Evolutionary conservation across 2,113 vertebrate species (phyloP).

Genomic region (Thomomys bottae): DNA sequence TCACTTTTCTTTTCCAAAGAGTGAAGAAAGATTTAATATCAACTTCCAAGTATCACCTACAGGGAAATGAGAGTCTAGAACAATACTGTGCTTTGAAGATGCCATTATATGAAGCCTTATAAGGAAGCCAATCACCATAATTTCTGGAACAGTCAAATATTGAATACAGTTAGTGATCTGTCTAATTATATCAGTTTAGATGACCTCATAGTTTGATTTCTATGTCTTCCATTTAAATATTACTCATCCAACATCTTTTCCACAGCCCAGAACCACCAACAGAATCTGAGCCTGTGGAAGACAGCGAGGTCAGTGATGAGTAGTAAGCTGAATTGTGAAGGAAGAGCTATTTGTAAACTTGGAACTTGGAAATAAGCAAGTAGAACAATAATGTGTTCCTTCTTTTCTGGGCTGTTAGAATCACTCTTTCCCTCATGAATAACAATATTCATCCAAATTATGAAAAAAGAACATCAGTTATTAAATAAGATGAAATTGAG

Average conservation of each 20-base stretch:
- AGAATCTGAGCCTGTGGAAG: neutral
- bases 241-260: neutral
- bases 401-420: neutral
- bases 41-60: neutral
- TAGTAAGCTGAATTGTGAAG: neutral
- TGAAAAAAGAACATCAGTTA: neutral
- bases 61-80: conserved; percentile 13
- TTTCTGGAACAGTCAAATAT: neutral
- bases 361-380: neutral
- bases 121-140: neutral
- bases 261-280: neutral
- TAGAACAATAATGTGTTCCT: neutral
- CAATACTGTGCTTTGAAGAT: neutral
- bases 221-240: neutral
- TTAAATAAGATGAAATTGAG: conserved; percentile 40
- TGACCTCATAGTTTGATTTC: neutral
- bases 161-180: neutral
- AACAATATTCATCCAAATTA: neutral
- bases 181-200: neutral
- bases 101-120: neutral
- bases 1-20: neutral
- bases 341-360: neutral
- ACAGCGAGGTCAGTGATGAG: neutral
- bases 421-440: neutral
- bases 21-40: neutral